phyloP scores from a whole-genome alignment of 2,113 vertebrate genomes.

The Semicossyphus pulcher region DNA sequence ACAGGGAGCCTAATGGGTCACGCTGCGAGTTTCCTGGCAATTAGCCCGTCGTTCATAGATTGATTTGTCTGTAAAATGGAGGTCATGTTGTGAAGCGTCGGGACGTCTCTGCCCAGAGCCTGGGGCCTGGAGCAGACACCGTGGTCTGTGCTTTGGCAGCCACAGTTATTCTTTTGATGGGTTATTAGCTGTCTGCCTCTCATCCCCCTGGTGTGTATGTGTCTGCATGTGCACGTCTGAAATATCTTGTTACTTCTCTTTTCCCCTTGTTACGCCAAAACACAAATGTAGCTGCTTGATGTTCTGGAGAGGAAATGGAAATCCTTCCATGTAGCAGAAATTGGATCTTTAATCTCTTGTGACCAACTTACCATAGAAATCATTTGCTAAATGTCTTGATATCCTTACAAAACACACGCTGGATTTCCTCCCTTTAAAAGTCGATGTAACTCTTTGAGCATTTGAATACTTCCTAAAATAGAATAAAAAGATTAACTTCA shows the following conservation, averaged over 20 bases:
- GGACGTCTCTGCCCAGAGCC: constrained; percentile 41
- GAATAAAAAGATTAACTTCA: constrained; percentile 3
- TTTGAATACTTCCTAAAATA: constrained; percentile 3
- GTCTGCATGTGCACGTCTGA: constrained; percentile 38
- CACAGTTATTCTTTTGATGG: constrained; percentile 70
- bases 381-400: background rate
- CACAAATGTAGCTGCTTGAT: constrained; percentile 21
- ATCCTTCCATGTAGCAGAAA: background rate
- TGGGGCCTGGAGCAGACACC: constrained; percentile 20
- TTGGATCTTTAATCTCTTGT: constrained; percentile 2
- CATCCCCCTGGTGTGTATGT: constrained; percentile 47
- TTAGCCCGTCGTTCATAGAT: constrained; percentile 65
- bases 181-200: constrained; percentile 68
- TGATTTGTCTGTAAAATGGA: constrained; percentile 75
- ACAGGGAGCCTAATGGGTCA: constrained; percentile 58
- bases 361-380: background rate
- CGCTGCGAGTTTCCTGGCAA: constrained; percentile 66
- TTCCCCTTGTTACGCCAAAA: constrained; percentile 21
- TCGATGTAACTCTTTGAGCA: background rate
- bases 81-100: constrained; percentile 57
- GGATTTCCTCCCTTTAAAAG: background rate
- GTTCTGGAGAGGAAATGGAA: background rate
- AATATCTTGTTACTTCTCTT: constrained; percentile 22
- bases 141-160: constrained; percentile 55
- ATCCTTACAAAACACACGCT: background rate